Evolutionary conservation across 2,797 vertebrate genomes (phyloP).

Genomic region (Champsocephalus gunnari): DNA sequence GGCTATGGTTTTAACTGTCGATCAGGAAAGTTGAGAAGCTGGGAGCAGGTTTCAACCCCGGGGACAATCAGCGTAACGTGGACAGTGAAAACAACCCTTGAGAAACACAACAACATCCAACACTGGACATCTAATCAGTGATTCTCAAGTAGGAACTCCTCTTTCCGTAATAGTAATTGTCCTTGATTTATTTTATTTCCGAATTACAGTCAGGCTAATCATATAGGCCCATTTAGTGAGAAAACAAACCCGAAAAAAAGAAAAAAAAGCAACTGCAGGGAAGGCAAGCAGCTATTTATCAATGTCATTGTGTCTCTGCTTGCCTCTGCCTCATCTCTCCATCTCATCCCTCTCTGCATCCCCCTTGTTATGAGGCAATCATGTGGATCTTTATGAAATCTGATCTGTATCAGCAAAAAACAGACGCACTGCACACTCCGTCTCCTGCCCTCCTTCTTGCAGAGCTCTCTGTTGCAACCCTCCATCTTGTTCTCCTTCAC

Average conservation of each 20-base stretch:
- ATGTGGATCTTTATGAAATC: conserved; percentile 84
- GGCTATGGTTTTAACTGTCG: conserved; percentile 59
- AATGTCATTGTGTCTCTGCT: conserved; percentile 63
- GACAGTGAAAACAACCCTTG: conserved; percentile 24
- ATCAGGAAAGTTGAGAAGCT: conserved; percentile 49
- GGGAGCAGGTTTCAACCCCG: conserved; percentile 45
- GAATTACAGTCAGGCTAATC: conserved; percentile 66
- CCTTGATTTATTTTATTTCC: conserved; percentile 37
- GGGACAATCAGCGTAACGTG: conserved; percentile 50
- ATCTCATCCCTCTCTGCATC: conserved; percentile 66
- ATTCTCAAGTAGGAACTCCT: conserved; percentile 30
- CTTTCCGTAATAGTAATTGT: conserved; percentile 44
- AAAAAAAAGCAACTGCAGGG: conserved; percentile 62
- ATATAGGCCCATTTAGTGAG: conserved; percentile 41
- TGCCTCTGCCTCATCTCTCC: conserved; percentile 63
- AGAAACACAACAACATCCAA: conserved; percentile 32
- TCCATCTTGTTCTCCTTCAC: conserved; percentile 67
- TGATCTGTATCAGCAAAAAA: conserved; percentile 76
- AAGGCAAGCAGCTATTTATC: conserved; percentile 70
- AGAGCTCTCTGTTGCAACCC: conserved; percentile 53
- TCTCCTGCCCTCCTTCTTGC: conserved; percentile 51
- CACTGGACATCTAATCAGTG: conserved; percentile 35
- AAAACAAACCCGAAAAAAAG: conserved; percentile 55
- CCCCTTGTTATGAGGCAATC: conserved; percentile 81
- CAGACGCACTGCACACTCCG: conserved; percentile 51